Base-by-base conservation (phyloP, 1,140 invertebrate genomes). In the Temnothorax curvispinosus region DNA sequence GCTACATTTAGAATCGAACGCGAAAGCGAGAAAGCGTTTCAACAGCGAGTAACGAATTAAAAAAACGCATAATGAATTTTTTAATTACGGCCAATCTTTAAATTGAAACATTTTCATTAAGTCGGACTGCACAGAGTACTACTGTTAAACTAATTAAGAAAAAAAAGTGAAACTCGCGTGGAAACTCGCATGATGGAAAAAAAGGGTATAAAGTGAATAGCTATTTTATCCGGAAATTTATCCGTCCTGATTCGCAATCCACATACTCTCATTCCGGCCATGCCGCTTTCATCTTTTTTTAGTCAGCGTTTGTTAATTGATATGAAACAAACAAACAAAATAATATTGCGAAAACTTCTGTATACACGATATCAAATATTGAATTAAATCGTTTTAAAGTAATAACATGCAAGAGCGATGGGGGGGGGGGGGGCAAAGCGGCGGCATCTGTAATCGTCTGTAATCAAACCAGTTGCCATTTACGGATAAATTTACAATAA, bases 211-310 rank as follows among this genome's bases (percentile, higher is more conserved):
- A 74, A 58, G 80, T 18, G 80, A 74, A 74, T 60, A 32, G 41
- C 69, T 84, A 84, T 74, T 84, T 84, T 74, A 84, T 84, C 38
- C 54, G 80, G 56, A 84, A 84, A 84, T 84, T 84, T 84, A 75
- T 75, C 52, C 21, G 67, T 74, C 41, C 80, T 84, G 80, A 84
- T 60, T 74, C 69, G 54, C 54, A 56, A 74, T 60, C 11, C 41
- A 35, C 15, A 41, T 3, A 32, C 21, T 13, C n/a, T 21, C 44
- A 13, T 15, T 38, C 54, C 6, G 54, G 71, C 54, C 67, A n/a
- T 41, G 67, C 27, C 15, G 65, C 69, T 84, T 75, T 84, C 69
- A 74, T 75, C 80, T 84, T 84, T 84, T 84, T 84, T 84, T 47
- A 84, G 32, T 3, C 54, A 56, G 69, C 41, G 69, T 74, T 84